phyloP scores from a whole-genome alignment of 2,113 vertebrate genomes.

The Picathartes gymnocephalus region DNA sequence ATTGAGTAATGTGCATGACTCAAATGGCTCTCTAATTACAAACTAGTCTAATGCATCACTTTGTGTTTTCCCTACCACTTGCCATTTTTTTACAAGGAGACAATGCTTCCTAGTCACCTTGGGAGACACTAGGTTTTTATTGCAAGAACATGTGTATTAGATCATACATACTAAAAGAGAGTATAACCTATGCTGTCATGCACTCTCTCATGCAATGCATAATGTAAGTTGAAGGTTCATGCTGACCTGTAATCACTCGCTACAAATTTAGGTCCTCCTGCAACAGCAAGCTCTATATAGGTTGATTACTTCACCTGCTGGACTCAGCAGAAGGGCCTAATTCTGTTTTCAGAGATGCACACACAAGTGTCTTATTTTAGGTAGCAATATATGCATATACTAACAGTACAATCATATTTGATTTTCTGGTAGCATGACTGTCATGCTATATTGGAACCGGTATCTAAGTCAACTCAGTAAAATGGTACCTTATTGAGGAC shows the following conservation, averaged over 20 bases:
- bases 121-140: neutral
- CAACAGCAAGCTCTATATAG: neutral
- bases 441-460: neutral
- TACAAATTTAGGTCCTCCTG: neutral
- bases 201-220: neutral
- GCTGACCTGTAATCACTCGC: neutral
- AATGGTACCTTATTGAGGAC: neutral
- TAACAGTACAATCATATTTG: neutral
- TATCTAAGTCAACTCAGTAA: neutral
- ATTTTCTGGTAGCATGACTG: neutral
- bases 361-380: neutral
- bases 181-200: neutral
- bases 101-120: neutral
- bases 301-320: slow-evolving; percentile 5
- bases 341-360: neutral
- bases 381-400: neutral
- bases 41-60: neutral
- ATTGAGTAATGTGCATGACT: neutral
- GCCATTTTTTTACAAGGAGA: neutral
- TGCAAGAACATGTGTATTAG: neutral
- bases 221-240: neutral
- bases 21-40: neutral
- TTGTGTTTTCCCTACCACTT: neutral
- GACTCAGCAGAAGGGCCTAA: neutral
- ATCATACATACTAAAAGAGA: neutral